Conservation (phyloP, 2,797 vertebrate species). For the Pogoniulus pusillus region DNA sequence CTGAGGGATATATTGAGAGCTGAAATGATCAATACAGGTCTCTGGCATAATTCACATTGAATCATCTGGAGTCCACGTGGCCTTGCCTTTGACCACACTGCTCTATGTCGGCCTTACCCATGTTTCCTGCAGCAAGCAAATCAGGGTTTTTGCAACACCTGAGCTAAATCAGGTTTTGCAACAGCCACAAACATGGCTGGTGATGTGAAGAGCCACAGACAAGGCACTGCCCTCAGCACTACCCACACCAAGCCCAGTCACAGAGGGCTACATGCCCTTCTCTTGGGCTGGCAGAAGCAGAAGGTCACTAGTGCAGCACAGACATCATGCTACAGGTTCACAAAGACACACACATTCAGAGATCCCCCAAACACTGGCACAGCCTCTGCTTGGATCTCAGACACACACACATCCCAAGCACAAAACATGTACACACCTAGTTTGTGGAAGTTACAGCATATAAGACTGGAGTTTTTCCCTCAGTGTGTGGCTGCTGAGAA, state of each 20-base stretch:
- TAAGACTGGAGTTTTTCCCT: neutral
- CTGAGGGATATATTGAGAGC: too few relatives aligned
- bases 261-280: fast-evolving
- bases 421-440: fast-evolving
- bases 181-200: fast-evolving
- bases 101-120: too few relatives aligned
- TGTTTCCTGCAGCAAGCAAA: too few relatives aligned
- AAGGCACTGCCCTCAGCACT: fast-evolving
- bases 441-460: neutral
- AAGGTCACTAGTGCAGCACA: neutral
- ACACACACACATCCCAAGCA: neutral
- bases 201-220: neutral
- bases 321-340: neutral
- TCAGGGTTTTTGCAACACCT: too few relatives aligned
- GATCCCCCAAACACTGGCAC: fast-evolving
- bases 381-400: fast-evolving
- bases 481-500: neutral
- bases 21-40: too few relatives aligned
- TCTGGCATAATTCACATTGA: too few relatives aligned
- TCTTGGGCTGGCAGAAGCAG: neutral
- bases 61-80: too few relatives aligned
- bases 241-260: neutral
- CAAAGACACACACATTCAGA: fast-evolving
- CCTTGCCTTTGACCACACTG: too few relatives aligned
- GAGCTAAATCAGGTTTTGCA: too few relatives aligned